Conservation (phyloP, 2,797 vertebrate genomes). For the Columba guinea region DNA sequence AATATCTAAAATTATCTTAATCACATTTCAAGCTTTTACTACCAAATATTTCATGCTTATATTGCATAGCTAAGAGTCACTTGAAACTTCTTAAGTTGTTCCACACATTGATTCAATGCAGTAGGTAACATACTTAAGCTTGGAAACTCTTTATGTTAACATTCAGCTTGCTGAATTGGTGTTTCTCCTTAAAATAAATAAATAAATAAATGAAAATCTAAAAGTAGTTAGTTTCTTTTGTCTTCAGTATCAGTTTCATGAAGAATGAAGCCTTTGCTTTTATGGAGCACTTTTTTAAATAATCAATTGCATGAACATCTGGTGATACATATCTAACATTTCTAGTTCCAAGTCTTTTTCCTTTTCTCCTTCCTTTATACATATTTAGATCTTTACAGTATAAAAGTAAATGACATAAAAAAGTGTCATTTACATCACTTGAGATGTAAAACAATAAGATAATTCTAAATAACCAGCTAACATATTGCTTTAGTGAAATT, state of each 20-base stretch:
- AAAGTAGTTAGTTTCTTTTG: background rate
- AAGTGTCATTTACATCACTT: background rate
- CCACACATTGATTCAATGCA: background rate
- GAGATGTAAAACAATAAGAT: background rate
- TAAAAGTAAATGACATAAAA: background rate
- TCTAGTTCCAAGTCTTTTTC: background rate
- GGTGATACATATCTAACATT: background rate
- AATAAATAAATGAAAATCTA: background rate
- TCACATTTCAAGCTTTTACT: background rate
- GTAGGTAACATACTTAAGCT: too few relatives aligned
- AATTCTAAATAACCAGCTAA: background rate
- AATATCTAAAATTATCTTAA: background rate
- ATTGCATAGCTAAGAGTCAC: background rate
- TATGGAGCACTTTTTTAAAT: background rate
- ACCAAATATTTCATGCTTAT: background rate
- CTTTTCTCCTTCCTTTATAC: background rate
- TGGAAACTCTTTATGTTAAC: background rate
- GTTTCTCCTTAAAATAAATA: background rate
- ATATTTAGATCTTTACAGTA: background rate
- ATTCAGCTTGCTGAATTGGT: background rate
- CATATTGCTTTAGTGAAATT: background rate
- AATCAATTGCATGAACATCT: background rate
- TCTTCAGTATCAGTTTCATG: background rate
- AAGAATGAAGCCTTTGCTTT: background rate
- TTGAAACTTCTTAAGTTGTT: background rate